Evolutionary conservation across 2,113 vertebrate species (phyloP), one percentile per base, ranked within the genome.

Genomic region (Pyrgilauda ruficollis): DNA sequence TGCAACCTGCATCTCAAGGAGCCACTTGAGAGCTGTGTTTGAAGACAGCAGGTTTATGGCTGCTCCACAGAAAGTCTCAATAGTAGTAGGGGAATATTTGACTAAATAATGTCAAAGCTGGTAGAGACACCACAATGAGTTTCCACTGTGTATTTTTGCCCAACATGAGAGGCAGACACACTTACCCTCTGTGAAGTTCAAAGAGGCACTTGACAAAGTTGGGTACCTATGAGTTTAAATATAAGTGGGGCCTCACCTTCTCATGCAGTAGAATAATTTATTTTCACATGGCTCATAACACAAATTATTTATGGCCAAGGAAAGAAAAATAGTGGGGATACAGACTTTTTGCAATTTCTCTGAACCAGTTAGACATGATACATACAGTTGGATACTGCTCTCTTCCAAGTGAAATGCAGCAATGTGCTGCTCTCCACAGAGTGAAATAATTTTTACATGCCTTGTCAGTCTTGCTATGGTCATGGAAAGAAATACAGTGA

Each of bases 401-500:
- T 78, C 87, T 86, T 96, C 66, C 91, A 93, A 93, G 52, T 91
- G 80, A 94, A 96, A 87, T 76, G 85, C 83, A 89, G 72, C 56
- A 80, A 70, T 41, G 59, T 53, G 43, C 28, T 94, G 52, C 90
- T 87, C 62, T 97, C 94, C 92, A 72, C 59, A 61, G 91, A 96
- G 92, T 90, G 84, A 96, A 97, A 97, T 97, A 96, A 94, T 96
- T 97, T 97, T 93, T 82, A 88, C 84, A 79, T 91, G 69, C 68
- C 96, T 93, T 94, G 93, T 96, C 96, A 94, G 28, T 87, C 86
- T 93, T 0, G 13, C 66, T 89, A 28, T 82, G 80, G 69, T 82
- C 8, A 7, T 93, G 94, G 93, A 96, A 96, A 96, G 97, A 97
- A 97, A 97, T 96, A 96, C 92, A 95, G 83, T 89, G 89, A 84